Conservation (phyloP, 2,888 invertebrate genomes). For the Agrilus biguttatus region DNA sequence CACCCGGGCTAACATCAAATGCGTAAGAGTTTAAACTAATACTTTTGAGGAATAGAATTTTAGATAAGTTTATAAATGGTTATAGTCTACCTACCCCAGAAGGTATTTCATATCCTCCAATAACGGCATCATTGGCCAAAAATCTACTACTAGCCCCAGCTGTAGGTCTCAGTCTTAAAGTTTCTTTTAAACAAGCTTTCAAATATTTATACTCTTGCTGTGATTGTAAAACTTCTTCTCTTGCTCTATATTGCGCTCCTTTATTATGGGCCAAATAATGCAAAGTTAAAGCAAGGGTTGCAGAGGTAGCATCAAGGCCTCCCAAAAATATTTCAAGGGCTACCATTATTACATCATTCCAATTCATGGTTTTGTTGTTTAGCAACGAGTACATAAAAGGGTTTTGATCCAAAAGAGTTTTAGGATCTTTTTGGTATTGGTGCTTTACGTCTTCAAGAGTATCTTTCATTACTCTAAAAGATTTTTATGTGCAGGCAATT, state of each 20-base stretch:
- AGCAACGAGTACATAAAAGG: slow-evolving; percentile 27
- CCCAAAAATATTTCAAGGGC: slow-evolving; percentile 40
- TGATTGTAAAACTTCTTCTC: slow-evolving; percentile 38
- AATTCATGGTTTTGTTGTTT: slow-evolving; percentile 25
- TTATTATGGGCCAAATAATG: slow-evolving; percentile 44
- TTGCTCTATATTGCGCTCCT: slow-evolving; percentile 46
- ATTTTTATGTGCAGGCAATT: no score
- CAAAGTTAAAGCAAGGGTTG: slow-evolving; percentile 32
- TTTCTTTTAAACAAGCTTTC: slow-evolving; percentile 59
- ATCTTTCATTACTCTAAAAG: slow-evolving; percentile 15
- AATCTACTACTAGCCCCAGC: slow-evolving; percentile 40
- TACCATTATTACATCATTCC: slow-evolving; percentile 35
- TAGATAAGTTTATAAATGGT: no score
- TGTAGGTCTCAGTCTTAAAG: slow-evolving; percentile 46
- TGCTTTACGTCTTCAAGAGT: slow-evolving; percentile 12
- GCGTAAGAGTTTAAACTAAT: no score
- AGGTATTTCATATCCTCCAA: slow-evolving; percentile 50
- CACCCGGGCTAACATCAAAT: no score
- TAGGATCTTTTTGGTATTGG: slow-evolving; percentile 11
- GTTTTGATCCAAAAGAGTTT: slow-evolving; percentile 13
- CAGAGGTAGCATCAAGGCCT: slow-evolving; percentile 42
- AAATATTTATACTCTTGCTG: slow-evolving; percentile 42
- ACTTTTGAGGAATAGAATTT: no score
- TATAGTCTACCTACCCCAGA: slow-evolving; percentile 34
- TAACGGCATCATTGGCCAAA: slow-evolving; percentile 37